Percentiles rank a stretch among this genome's conserved stretches.
These are phyloP conservation scores for Phylloscopus trochilus DNA, from an alignment of 2,113 vertebrate genomes.

Conservation along the genomic window DNA sequence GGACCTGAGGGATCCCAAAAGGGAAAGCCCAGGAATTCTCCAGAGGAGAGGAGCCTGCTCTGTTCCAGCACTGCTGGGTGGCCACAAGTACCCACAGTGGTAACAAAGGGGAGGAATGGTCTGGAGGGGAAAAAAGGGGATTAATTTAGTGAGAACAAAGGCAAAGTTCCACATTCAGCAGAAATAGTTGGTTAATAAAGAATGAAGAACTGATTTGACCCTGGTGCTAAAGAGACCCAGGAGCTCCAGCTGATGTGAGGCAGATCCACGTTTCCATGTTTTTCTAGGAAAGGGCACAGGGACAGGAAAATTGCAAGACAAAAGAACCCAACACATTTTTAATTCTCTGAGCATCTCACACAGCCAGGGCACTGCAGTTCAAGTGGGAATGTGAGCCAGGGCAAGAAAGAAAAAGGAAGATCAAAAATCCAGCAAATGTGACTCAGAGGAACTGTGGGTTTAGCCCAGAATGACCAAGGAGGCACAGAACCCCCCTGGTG, in stretches of 20 bases:
- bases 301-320: background rate
- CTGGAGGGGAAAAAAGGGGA: accelerated
- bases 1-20: background rate
- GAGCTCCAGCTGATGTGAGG: background rate
- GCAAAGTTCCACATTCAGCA: background rate
- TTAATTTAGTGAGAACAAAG: background rate
- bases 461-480: background rate
- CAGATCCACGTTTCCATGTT: background rate
- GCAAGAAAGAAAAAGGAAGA: background rate
- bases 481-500: background rate
- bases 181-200: background rate
- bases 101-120: background rate
- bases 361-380: background rate
- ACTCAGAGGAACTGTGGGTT: background rate
- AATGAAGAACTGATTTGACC: background rate
- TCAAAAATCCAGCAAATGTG: background rate
- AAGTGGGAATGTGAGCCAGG: background rate
- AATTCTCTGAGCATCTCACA: background rate
- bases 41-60: background rate
- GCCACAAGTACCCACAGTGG: background rate
- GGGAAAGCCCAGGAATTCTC: background rate
- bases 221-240: background rate
- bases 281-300: background rate
- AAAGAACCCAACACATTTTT: background rate
- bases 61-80: background rate